Percentiles rank a stretch among this genome's conserved stretches.
These are phyloP conservation scores for Papilio polytes DNA, from an alignment of 1,140 invertebrate genomes.

Conservation along the genomic window DNA sequence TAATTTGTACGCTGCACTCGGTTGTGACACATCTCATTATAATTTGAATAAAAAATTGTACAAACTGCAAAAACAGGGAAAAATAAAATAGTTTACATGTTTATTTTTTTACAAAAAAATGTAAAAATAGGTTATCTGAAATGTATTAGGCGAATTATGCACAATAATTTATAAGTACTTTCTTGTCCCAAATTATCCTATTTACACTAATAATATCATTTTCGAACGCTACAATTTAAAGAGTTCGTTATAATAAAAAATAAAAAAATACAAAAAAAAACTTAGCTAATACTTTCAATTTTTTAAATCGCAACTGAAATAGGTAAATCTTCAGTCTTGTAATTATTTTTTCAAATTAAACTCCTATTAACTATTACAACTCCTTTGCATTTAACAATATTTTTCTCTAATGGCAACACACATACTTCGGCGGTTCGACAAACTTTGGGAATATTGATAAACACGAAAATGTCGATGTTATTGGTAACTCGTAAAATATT, in stretches of 20 bases:
- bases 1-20: neutral
- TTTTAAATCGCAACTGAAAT: neutral
- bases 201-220: slow-evolving; percentile 30
- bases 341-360: neutral
- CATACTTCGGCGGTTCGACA: neutral
- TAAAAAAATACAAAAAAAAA: neutral
- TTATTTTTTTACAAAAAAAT: slow-evolving; percentile 12
- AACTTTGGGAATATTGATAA: neutral
- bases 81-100: slow-evolving; percentile 15
- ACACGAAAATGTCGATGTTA: neutral
- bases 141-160: slow-evolving; percentile 32
- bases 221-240: slow-evolving; percentile 5
- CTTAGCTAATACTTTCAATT: neutral
- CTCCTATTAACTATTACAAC: neutral
- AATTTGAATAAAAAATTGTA: neutral
- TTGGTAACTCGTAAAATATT: neutral
- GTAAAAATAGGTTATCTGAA: slow-evolving; percentile 33
- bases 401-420: slow-evolving; percentile 24
- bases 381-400: slow-evolving; percentile 3
- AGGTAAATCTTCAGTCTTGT: slow-evolving; percentile 29
- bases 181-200: slow-evolving; percentile 34
- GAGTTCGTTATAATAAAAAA: neutral
- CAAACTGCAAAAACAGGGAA: slow-evolving; percentile 5
- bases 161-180: slow-evolving; percentile 37
- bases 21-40: slow-evolving; percentile 8